Conservation (phyloP, 2,113 vertebrate species). For the Strix aluco region DNA sequence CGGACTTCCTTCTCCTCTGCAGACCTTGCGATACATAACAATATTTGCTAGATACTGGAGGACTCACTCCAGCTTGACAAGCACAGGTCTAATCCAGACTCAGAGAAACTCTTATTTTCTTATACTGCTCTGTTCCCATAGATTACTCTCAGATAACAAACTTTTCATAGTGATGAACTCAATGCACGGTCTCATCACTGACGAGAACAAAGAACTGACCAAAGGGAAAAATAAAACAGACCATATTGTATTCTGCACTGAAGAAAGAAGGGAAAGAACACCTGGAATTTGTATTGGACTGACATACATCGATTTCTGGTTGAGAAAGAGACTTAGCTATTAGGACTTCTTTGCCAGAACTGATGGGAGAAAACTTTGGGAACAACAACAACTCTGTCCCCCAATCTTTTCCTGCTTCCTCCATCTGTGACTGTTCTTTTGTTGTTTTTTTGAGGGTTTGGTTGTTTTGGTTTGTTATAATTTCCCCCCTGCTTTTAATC, state of each 20-base stretch:
- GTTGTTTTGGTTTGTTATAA: not conserved
- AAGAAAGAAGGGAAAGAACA: not conserved
- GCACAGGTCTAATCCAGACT: not conserved
- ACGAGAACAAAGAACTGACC: not conserved
- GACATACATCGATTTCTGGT: not conserved
- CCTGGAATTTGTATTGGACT: not conserved
- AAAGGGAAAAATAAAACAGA: not conserved
- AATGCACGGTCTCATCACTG: not conserved
- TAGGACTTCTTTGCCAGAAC: not conserved
- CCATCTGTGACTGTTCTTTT: not conserved
- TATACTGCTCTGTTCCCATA: not conserved
- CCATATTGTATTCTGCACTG: accelerated
- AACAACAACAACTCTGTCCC: not conserved
- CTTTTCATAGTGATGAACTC: not conserved
- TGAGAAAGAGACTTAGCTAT: not conserved
- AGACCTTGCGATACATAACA: not conserved
- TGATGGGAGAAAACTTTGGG: not conserved
- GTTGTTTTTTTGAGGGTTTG: too few relatives aligned
- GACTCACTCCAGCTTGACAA: not conserved
- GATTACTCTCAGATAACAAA: not conserved
- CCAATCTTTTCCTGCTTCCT: not conserved
- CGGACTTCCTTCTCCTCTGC: not conserved
- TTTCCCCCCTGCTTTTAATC: not conserved
- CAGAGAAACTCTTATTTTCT: not conserved
- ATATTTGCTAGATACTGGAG: not conserved